phyloP scores from a whole-genome alignment of 2,797 vertebrate species.

The Chelonia mydas region DNA sequence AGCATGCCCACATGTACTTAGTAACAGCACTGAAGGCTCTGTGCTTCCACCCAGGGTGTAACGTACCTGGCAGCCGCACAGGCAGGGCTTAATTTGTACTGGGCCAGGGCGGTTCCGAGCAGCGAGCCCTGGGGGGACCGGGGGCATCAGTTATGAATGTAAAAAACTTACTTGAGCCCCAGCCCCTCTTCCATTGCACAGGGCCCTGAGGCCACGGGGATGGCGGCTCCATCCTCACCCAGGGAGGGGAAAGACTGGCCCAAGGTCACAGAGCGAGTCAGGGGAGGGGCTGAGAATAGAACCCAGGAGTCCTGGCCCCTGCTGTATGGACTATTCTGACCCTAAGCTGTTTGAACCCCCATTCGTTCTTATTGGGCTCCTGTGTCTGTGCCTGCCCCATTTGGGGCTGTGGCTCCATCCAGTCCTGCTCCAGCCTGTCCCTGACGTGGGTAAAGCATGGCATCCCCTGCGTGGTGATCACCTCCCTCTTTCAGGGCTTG shows the following conservation, averaged over 20 bases:
- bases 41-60: not conserved
- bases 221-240: too few relatives aligned
- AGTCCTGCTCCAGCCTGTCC: accelerated
- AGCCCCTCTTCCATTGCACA: not conserved
- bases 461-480: not conserved
- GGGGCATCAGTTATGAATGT: not conserved
- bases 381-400: too few relatives aligned
- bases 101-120: accelerated
- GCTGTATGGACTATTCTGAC: too few relatives aligned
- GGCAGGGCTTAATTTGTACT: too few relatives aligned
- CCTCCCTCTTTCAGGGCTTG: not conserved
- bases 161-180: not conserved
- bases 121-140: too few relatives aligned
- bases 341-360: too few relatives aligned
- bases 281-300: not conserved
- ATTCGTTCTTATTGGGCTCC: not conserved
- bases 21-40: not conserved
- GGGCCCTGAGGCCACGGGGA: too few relatives aligned
- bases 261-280: not conserved
- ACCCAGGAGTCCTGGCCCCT: not conserved
- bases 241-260: too few relatives aligned
- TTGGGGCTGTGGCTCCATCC: not conserved
- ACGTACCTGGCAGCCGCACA: too few relatives aligned
- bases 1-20: not conserved
- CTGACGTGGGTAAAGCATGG: not conserved